A percentile compares a stretch with the other conserved stretches of the same genome.
Evolutionary conservation across 2,113 vertebrate species (phyloP).

Genomic region (Malurus cyaneus): DNA sequence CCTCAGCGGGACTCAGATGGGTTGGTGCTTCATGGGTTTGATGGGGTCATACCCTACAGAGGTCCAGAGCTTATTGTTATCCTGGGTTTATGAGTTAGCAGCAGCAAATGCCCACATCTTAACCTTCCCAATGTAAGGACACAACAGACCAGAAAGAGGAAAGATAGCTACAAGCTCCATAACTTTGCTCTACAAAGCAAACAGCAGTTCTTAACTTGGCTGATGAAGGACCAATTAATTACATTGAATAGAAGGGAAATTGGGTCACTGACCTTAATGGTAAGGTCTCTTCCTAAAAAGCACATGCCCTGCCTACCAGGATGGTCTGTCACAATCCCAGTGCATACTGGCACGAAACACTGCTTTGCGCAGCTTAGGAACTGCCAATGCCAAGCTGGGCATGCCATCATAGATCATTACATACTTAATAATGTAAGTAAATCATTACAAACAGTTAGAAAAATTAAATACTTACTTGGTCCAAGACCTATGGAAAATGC

Average conservation of each 20-base stretch:
- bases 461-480: slow-evolving; percentile 86
- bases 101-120: background rate
- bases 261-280: background rate
- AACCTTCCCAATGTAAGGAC: background rate
- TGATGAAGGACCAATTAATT: background rate
- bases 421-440: background rate
- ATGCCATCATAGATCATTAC: background rate
- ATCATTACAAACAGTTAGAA: background rate
- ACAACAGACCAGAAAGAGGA: background rate
- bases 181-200: background rate
- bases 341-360: background rate
- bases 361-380: background rate
- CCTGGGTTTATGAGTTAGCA: background rate
- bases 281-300: background rate
- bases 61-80: background rate
- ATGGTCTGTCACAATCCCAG: background rate
- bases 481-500: slow-evolving; percentile 94
- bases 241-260: background rate
- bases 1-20: background rate
- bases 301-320: background rate
- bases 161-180: background rate
- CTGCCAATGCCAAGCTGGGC: background rate
- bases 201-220: background rate
- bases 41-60: background rate
- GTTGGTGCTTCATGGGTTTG: background rate